These are phyloP conservation scores for Eucidaris tribuloides DNA, from an alignment of 35 echinoderm and acorn worm species.

Conservation along the genomic window DNA sequence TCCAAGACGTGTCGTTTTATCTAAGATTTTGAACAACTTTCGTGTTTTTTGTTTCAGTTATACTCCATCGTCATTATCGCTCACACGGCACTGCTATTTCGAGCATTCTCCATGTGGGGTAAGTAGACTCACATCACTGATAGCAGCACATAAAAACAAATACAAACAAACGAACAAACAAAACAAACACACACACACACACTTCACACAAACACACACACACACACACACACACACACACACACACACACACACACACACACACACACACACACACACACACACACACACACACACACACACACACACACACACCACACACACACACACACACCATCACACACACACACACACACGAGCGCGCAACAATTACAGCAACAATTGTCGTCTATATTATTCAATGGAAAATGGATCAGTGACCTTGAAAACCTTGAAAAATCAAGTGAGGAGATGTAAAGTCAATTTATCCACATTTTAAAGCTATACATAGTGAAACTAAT, in stretches of 20 bases:
- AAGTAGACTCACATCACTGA: not conserved
- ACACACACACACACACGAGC: no score
- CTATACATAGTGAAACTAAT: not conserved
- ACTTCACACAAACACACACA: not conserved
- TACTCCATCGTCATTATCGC: constrained; percentile 18
- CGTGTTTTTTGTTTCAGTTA: not conserved
- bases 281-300: no score
- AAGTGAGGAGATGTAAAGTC: not conserved
- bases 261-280: no score
- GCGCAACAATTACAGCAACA: no score
- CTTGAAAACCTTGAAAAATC: not conserved
- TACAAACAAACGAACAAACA: not conserved
- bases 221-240: not conserved
- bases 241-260: no score
- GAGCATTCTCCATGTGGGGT: constrained; percentile 7
- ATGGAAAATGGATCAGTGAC: no score
- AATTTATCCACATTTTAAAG: not conserved
- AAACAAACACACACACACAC: no score
- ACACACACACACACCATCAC: no score
- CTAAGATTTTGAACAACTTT: no score
- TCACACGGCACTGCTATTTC: not conserved
- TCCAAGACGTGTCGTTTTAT: no score
- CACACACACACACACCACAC: no score
- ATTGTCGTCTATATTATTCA: no score
- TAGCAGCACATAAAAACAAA: not conserved